phyloP scores from a whole-genome alignment of 2,113 vertebrate species.

The Henicopernis longicauda region DNA sequence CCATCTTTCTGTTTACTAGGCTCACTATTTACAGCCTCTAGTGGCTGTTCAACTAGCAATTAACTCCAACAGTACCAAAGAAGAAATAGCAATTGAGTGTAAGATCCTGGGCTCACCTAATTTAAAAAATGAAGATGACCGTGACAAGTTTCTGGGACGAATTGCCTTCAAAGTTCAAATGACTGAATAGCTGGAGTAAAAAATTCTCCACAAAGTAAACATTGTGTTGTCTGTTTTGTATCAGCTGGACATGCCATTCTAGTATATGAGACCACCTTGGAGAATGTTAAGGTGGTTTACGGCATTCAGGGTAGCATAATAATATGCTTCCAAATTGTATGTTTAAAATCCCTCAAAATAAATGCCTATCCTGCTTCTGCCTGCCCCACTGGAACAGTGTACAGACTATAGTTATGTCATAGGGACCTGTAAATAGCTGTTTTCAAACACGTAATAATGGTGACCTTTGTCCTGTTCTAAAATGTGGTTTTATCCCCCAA shows the following conservation, averaged over 20 bases:
- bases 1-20: slow-evolving; percentile 71
- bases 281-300: slow-evolving; percentile 64
- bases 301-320: slow-evolving; percentile 71
- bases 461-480: slow-evolving; percentile 77
- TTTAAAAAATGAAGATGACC: slow-evolving; percentile 85
- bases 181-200: slow-evolving; percentile 72
- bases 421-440: slow-evolving; percentile 81
- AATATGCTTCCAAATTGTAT: slow-evolving; percentile 72
- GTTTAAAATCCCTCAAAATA: slow-evolving; percentile 71
- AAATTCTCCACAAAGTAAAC: slow-evolving; percentile 65
- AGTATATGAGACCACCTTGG: slow-evolving; percentile 70
- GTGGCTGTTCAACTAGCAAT: slow-evolving; percentile 88
- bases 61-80: slow-evolving; percentile 72
- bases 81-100: slow-evolving; percentile 87
- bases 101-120: slow-evolving; percentile 82
- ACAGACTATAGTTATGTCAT: slow-evolving; percentile 73
- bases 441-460: slow-evolving; percentile 70
- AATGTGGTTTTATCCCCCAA: slow-evolving; percentile 78
- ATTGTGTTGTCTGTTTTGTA: slow-evolving; percentile 68
- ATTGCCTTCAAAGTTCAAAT: slow-evolving; percentile 87
- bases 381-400: slow-evolving; percentile 73
- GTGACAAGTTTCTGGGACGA: slow-evolving; percentile 96
- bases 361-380: slow-evolving; percentile 76
- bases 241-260: slow-evolving; percentile 78
- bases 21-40: slow-evolving; percentile 88